Base-by-base conservation (phyloP, 2,888 invertebrate species). In the Gari tellinella region DNA sequence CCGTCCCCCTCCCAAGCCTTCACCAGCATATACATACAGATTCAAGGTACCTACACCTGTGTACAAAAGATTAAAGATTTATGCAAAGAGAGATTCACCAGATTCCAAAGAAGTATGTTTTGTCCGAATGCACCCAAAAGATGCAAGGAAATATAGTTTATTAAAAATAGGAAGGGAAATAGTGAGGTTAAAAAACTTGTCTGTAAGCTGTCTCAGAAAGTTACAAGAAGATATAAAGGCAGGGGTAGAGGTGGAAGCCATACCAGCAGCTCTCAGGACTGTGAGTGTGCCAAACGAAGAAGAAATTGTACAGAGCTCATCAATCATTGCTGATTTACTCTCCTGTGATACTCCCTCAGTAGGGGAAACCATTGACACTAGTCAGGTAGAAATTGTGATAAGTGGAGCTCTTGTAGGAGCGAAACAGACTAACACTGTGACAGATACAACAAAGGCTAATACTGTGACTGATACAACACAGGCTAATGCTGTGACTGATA, bases 61-160 rank as follows among this genome's bases (percentile, higher is more conserved):
- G 14, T 86, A 75, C 67, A 88, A 88, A 72, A 80, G 83, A 46
- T 56, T 87, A 26, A 86, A 87, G 65, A 76, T 85, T 31, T 31
- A 31, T 31, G 31, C 31, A 31, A 31, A 10, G 10, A 31, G 31
- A 31, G 31, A 4, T 7, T 31, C 10, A 10, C 31, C 10, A 31
- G 31, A 31, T 7, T 31, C 31, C 31, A 31, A 31, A 31, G 31
- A 31, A 7, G 10, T 31, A 31, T 7, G 10, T 10, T 31, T 86
- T 48, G 87, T 89, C 15, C 81, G 86, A 52, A 87, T 89, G 87
- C 89, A 88, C 64, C 89, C 89, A 14, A 89, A 81, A 83, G 89
- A 88, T 84, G 89, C 89, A 2, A 78, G 88, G 23, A 81, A 83
- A 48, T 89, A 88, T 74, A 89, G 88, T 57, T 65, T 89, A 64